Base-by-base conservation (phyloP, 2,888 invertebrate genomes). In the Cataglyphis albicans region DNA sequence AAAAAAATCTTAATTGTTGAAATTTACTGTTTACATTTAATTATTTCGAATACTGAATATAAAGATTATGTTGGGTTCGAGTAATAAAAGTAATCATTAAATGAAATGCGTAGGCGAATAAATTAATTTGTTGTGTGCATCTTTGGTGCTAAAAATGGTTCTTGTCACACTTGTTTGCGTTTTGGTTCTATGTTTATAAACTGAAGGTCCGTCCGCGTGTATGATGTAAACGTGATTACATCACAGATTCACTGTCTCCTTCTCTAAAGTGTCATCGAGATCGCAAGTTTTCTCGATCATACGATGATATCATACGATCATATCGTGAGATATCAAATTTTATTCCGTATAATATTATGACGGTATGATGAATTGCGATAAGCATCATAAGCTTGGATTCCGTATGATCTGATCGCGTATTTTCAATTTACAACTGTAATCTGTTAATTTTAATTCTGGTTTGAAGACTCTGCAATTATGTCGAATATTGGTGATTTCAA, bases 151-250 rank as follows among this genome's bases (percentile, higher is more conserved):
- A 76, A 76, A 76, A 41, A 1, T 25, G 21, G 67, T 32, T 52
- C 29, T 73, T 72, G 18, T 74, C 63, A 35, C 67, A 25, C 18
- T 29, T 57, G 21, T 67, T 41, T 35, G 29, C 65, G 38, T n/a
- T 67, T 76, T 57, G 55, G 6, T 29, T 29, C 21, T 41, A 55
- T 29, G 29, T 67, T 76, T 41, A 67, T 67, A 41, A 67, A 67
- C 18, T 41, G 67, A 76, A 67, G 67, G 57, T 55, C 67, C 38
- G n/a, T 41, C 15, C n/a, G 52, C 52, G 15, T 44, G 12, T n/a
- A 25, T 76, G 76, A 76, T 57, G 41, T 41, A 76, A 76, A 29
- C 29, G 52, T 10, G 67, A 35, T 76, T 76, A 57, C 55, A 76
- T 76, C 75, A 75, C n/a, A 15, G 35, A 9, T 32, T 32, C 29